These are phyloP conservation scores for Lepeophtheirus nordmannii DNA, from an alignment of 2,888 invertebrate species.

Conservation along the genomic window DNA sequence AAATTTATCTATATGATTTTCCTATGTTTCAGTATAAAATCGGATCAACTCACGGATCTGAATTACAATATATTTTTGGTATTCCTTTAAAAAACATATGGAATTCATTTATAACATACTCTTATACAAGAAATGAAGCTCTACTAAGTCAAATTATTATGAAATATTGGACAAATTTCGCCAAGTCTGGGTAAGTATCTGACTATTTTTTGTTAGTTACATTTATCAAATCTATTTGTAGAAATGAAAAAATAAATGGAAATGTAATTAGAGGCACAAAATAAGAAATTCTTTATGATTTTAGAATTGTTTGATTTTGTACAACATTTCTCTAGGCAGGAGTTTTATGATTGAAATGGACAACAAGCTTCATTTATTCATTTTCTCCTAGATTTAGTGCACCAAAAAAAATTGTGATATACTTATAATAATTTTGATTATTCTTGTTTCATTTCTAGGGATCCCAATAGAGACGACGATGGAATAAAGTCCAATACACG, in stretches of 20 bases:
- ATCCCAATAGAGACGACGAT: slow-evolving; percentile 6
- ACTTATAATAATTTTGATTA: background rate
- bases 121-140: slow-evolving; percentile 74
- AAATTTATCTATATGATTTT: background rate
- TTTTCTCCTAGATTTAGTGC: too few relatives aligned
- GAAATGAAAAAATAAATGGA: background rate
- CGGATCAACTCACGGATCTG: slow-evolving; percentile 47
- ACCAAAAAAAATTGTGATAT: background rate
- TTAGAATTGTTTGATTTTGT: background rate
- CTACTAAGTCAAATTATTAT: slow-evolving; percentile 73
- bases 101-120: slow-evolving; percentile 48
- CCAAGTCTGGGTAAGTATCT: slow-evolving; percentile 27
- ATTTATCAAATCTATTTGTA: background rate
- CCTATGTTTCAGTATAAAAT: slow-evolving; percentile 47
- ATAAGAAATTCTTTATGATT: slow-evolving; percentile 3
- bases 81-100: slow-evolving; percentile 59
- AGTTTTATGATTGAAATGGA: background rate
- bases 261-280: too few relatives aligned
- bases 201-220: too few relatives aligned
- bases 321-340: background rate
- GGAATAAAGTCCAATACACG: background rate
- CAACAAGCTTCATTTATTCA: background rate
- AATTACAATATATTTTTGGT: slow-evolving; percentile 75
- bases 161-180: slow-evolving; percentile 32
- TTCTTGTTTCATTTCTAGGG: background rate